Evolutionary conservation across 2,888 invertebrate genomes (phyloP).

Genomic region (Maniola hyperantus): DNA sequence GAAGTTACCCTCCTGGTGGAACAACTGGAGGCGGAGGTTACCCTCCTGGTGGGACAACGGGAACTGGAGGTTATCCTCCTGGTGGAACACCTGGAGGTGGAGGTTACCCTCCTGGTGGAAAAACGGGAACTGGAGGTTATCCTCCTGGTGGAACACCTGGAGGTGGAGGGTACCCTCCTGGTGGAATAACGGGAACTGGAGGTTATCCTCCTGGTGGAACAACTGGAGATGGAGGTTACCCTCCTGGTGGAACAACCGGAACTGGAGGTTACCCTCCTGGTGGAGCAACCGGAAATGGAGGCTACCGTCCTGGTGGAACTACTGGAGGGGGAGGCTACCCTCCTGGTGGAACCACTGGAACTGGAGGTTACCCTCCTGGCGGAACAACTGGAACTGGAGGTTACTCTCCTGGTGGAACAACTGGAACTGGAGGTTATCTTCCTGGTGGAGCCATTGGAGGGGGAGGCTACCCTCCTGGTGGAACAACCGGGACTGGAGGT

Average conservation of each 20-base stretch:
- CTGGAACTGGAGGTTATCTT: constrained; percentile 10
- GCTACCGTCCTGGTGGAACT: not conserved
- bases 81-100: not conserved
- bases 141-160: not conserved
- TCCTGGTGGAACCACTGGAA: constrained; percentile 8
- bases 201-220: not conserved
- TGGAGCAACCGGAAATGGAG: not conserved
- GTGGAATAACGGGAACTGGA: not conserved
- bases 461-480: not conserved
- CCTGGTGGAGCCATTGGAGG: constrained; percentile 14
- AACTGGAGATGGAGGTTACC: constrained; percentile 8
- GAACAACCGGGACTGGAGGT: not conserved
- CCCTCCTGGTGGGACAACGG: constrained; percentile 5
- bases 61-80: constrained; percentile 1
- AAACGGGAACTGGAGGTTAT: not conserved
- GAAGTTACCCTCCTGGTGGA: constrained; percentile 21
- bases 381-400: constrained; percentile 17
- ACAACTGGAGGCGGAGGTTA: constrained; percentile 20
- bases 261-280: not conserved
- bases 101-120: not conserved
- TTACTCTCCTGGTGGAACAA: constrained; percentile 17
- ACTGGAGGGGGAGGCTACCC: not conserved
- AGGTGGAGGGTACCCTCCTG: not conserved
- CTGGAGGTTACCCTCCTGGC: constrained; percentile 3
- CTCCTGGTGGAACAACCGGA: constrained; percentile 7